phyloP scores from a whole-genome alignment of 2,888 invertebrate species.

The Ectemnius continuus region DNA sequence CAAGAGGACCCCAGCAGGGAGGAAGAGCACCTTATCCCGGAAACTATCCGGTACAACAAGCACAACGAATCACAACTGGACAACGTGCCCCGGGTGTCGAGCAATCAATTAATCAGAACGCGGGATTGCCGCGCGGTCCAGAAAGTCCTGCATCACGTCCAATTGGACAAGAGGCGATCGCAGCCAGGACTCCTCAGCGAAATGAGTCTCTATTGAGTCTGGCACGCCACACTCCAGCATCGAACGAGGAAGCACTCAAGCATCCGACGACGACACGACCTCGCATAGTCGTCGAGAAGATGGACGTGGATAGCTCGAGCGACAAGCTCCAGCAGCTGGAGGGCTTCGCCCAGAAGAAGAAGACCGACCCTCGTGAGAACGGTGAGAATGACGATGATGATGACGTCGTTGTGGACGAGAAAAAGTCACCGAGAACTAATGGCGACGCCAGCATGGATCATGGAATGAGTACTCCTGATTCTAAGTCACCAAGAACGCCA shows the following conservation, averaged over 20 bases:
- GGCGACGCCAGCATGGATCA: background rate
- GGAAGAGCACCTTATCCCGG: constrained; percentile 42
- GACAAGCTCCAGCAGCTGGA: constrained; percentile 35
- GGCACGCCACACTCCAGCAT: constrained; percentile 21
- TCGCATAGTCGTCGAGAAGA: constrained; percentile 57
- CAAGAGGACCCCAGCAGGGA: constrained; percentile 39
- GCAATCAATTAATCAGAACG: constrained; percentile 9
- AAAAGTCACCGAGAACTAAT: constrained; percentile 44
- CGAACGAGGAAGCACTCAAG: constrained; percentile 41
- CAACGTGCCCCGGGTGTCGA: constrained; percentile 40
- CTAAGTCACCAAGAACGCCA: constrained; percentile 26
- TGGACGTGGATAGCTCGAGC: constrained; percentile 56
- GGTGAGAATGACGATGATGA: constrained; percentile 64
- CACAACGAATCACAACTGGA: constrained; percentile 19
- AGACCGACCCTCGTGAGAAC: constrained; percentile 34
- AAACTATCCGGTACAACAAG: constrained; percentile 37
- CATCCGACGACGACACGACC: constrained; percentile 38
- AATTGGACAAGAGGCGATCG: constrained; percentile 5
- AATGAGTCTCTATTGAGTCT: constrained; percentile 59
- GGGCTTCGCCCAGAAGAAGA: constrained; percentile 32
- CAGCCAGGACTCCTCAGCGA: constrained; percentile 46
- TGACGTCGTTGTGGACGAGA: constrained; percentile 64
- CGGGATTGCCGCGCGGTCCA: constrained; percentile 1
- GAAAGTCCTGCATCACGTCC: constrained; percentile 10
- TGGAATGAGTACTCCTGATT: constrained; percentile 3